Conservation (phyloP, 1,140 invertebrate species). For the Leucophenga varia region DNA sequence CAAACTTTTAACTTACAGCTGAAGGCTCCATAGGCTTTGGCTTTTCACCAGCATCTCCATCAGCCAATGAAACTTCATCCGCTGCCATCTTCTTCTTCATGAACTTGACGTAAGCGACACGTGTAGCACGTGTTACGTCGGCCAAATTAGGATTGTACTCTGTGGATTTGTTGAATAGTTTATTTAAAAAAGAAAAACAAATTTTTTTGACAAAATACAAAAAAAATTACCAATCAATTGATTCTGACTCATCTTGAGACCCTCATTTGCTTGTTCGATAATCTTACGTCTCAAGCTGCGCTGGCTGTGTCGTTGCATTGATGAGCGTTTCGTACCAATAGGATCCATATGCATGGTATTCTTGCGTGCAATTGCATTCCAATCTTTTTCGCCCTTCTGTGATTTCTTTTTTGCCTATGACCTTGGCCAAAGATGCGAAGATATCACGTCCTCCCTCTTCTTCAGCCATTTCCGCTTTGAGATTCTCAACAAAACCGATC, state of each 20-base stretch:
- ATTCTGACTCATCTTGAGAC: constrained; percentile 44
- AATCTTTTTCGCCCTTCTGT: constrained; percentile 69
- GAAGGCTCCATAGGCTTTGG: constrained; percentile 6
- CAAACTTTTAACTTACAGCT: constrained; percentile 29
- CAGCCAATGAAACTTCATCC: constrained; percentile 38
- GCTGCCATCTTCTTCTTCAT: constrained; percentile 66
- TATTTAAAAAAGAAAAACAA: constrained; percentile 8
- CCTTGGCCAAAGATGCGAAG: constrained; percentile 76
- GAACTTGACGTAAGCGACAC: constrained; percentile 83
- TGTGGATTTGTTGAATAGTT: constrained; percentile 31
- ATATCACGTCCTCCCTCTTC: constrained; percentile 72
- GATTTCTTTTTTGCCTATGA: constrained; percentile 69
- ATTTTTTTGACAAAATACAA: not conserved
- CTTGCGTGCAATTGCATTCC: constrained; percentile 78
- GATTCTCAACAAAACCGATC: constrained; percentile 81
- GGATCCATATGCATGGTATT: constrained; percentile 70
- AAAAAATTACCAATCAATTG: constrained; percentile 61
- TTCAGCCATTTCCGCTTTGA: constrained; percentile 72
- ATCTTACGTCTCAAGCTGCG: constrained; percentile 71
- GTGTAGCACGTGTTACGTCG: constrained; percentile 70
- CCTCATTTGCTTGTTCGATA: constrained; percentile 63
- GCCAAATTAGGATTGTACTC: constrained; percentile 80
- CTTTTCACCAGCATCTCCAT: constrained; percentile 10
- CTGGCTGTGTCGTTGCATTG: constrained; percentile 62
- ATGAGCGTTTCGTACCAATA: constrained; percentile 73